Conservation (phyloP, 2,797 vertebrate species). For the Phoeniculus purpureus region DNA sequence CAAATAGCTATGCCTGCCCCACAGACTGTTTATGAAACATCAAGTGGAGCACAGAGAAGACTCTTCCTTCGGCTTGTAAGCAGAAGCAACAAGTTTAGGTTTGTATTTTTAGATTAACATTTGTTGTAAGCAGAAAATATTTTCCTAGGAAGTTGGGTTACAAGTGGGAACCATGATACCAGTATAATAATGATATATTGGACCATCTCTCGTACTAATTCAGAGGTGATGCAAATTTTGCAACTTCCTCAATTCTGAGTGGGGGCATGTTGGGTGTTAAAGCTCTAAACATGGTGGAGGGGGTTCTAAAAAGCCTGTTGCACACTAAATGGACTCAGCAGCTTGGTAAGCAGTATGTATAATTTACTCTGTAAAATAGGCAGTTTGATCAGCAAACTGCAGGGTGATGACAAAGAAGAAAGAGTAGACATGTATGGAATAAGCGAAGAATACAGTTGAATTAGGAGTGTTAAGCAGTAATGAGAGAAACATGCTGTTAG, state of each 20-base stretch:
- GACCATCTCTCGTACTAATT: neutral
- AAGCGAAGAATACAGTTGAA: neutral
- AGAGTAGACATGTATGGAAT: rapidly evolving
- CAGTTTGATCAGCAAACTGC: neutral
- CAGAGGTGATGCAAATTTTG: neutral
- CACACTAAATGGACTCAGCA: neutral
- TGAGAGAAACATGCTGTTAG: neutral
- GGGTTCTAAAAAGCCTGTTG: neutral
- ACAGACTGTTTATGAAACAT: neutral
- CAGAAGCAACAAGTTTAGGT: neutral
- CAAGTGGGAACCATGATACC: neutral
- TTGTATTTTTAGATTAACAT: neutral
- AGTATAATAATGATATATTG: neutral
- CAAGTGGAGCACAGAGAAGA: neutral
- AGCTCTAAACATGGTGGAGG: neutral
- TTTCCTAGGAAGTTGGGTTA: neutral
- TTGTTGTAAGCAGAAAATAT: neutral
- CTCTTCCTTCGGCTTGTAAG: neutral
- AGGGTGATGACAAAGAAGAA: neutral
- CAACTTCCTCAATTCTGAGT: neutral
- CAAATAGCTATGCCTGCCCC: neutral
- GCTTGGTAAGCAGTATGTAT: neutral
- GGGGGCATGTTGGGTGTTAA: neutral
- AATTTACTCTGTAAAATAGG: neutral
- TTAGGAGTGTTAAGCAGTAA: neutral